Evolutionary conservation across 2,888 invertebrate species (phyloP), one percentile per base, ranked within the genome.

Genomic region (Ophioninae sp.): DNA sequence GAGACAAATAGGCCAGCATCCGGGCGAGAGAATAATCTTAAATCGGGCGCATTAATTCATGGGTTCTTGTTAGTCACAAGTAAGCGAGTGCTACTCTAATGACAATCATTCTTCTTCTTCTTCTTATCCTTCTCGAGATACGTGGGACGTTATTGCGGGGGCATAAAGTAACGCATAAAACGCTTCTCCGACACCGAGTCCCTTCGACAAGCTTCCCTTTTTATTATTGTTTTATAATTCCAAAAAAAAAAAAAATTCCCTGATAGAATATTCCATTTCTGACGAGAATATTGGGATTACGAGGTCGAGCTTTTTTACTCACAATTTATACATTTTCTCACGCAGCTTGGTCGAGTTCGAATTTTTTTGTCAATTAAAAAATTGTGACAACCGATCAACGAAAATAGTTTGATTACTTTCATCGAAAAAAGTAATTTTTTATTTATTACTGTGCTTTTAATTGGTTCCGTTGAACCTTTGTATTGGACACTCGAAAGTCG

Each of bases 11-110:
- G 79, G 83, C 76, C 81, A 75, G 83, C 85, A 84, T 82, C 78
- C 84, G 76, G 82, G 77, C 80, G 61, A 79, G 78, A 79, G 80
- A 76, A 81, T 81, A 83, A 82, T 84, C 82, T 85, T 81, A 78
- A 85, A 85, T 85, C 84, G 84, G 75, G 39, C 79, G 74, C 78
- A 81, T 85, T 85, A 82, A 85, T 85, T 85, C 80, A 68, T 84
- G 64, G 78, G 65, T 59, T 81, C 84, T 81, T 72, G 84, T 79
- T 81, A 81, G 84, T 81, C 78, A 81, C 58, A 71, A 81, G 30
- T 30, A 30, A 30, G 64, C 78, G 68, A 79, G 81, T 78, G 61
- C 67, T 72, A 65, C 63, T 74, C 67, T 76, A 22, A 83, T 68
- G 77, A 77, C 56, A 58, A 81, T 79, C 67, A 73, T 82, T 81